These are phyloP conservation scores for Gasterosteus aculeatus DNA, from an alignment of 2,113 vertebrate genomes.

Conservation along the genomic window DNA sequence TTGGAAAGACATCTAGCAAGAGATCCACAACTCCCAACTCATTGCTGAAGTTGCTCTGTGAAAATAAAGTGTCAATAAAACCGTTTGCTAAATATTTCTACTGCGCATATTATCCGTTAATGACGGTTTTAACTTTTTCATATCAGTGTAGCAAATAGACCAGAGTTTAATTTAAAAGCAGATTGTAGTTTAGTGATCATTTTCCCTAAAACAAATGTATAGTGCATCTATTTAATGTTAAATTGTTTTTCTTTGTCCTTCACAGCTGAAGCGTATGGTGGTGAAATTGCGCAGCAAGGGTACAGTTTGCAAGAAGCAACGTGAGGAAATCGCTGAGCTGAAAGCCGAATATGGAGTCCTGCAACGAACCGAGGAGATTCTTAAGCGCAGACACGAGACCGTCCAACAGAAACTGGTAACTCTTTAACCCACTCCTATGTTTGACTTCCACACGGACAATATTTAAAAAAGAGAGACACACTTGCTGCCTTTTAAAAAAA, in stretches of 20 bases:
- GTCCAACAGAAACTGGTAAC: conserved; percentile 92
- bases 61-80: neutral
- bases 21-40: neutral
- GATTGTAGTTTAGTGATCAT: neutral
- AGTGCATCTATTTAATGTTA: neutral
- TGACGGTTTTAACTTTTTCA: neutral
- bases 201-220: neutral
- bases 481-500: neutral
- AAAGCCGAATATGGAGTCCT: conserved; percentile 90
- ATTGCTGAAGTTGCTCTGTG: neutral
- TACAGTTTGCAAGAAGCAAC: conserved; percentile 89
- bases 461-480: neutral
- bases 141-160: neutral
- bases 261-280: conserved; percentile 91
- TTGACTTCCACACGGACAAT: neutral
- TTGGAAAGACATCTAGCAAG: neutral
- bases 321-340: conserved; percentile 88
- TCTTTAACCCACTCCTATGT: neutral
- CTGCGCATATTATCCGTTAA: neutral
- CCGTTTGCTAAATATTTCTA: neutral
- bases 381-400: conserved; percentile 86
- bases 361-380: conserved; percentile 93
- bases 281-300: conserved; percentile 91
- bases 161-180: neutral
- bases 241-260: conserved; percentile 27